A percentile compares a stretch with the other conserved stretches of the same genome.
phyloP scores from a whole-genome alignment of 1,140 invertebrate genomes.

The Lepidurus arcticus region DNA sequence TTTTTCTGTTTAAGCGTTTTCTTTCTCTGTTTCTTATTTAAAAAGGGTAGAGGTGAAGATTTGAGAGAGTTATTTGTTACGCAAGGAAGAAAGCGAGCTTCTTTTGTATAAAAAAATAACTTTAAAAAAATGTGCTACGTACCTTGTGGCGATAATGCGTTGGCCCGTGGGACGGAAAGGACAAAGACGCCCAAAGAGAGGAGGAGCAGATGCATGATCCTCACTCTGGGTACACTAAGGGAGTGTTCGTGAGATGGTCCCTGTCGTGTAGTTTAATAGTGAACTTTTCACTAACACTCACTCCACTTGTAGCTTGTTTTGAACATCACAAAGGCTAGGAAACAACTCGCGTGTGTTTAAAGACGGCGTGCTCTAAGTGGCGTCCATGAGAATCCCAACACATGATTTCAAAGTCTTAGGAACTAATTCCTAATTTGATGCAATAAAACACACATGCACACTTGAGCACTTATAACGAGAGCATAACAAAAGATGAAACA shows the following conservation, averaged over 20 bases:
- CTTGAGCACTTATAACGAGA: no score
- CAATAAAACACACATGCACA: no score
- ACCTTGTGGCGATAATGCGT: constrained; percentile 17
- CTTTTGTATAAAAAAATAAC: not conserved
- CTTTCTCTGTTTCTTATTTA: no score
- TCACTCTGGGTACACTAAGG: not conserved
- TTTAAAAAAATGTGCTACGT: not conserved
- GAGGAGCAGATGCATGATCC: not conserved
- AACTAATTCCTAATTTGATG: no score
- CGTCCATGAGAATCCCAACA: not conserved
- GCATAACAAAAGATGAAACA: no score
- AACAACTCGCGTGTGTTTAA: not conserved
- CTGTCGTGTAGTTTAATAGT: no score
- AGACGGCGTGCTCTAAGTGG: not conserved
- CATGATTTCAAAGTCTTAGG: not conserved
- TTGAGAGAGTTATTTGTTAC: not conserved
- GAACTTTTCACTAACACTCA: not conserved
- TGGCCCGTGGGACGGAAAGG: not conserved
- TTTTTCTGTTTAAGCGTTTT: no score
- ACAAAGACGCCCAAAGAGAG: not conserved
- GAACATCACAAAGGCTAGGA: not conserved
- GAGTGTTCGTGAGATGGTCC: no score
- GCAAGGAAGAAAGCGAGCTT: not conserved
- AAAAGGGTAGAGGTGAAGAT: no score
- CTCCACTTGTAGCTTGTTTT: not conserved